Conservation (phyloP, 2,113 vertebrate genomes). For the Morone chrysops region DNA sequence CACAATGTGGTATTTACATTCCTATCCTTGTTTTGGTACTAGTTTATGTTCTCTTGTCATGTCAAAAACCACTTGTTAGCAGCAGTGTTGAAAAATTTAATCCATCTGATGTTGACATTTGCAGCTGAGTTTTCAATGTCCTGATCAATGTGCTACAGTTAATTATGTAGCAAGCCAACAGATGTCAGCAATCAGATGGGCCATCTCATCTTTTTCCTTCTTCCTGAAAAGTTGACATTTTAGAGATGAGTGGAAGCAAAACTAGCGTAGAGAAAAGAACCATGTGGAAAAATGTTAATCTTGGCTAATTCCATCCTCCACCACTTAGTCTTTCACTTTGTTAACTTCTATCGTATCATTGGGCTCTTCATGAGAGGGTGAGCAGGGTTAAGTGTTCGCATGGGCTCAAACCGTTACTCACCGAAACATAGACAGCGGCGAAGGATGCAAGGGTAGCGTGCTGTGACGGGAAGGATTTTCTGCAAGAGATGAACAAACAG, state of each 20-base stretch:
- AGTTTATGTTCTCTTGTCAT: too few relatives aligned
- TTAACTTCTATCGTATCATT: neutral
- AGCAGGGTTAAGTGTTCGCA: neutral
- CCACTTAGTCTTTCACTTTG: neutral
- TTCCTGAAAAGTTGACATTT: neutral
- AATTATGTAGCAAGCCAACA: neutral
- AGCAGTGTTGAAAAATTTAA: neutral
- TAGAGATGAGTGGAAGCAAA: neutral
- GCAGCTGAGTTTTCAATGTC: neutral
- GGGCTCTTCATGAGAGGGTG: neutral
- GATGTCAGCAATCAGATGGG: too few relatives aligned
- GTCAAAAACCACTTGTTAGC: too few relatives aligned
- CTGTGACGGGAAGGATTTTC: constrained; percentile 98
- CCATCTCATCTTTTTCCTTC: neutral
- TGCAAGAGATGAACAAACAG: constrained; percentile 81
- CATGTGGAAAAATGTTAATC: neutral
- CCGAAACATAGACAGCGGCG: constrained; percentile 96
- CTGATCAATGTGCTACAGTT: neutral
- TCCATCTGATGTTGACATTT: neutral
- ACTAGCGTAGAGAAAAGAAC: neutral
- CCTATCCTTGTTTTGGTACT: too few relatives aligned
- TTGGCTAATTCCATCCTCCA: neutral
- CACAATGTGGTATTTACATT: too few relatives aligned
- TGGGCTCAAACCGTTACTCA: constrained; percentile 84
- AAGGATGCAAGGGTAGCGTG: constrained; percentile 98